Evolutionary conservation across 2,888 invertebrate species (phyloP), one percentile per base, ranked within the genome.

Genomic region (Pheosia tremula): DNA sequence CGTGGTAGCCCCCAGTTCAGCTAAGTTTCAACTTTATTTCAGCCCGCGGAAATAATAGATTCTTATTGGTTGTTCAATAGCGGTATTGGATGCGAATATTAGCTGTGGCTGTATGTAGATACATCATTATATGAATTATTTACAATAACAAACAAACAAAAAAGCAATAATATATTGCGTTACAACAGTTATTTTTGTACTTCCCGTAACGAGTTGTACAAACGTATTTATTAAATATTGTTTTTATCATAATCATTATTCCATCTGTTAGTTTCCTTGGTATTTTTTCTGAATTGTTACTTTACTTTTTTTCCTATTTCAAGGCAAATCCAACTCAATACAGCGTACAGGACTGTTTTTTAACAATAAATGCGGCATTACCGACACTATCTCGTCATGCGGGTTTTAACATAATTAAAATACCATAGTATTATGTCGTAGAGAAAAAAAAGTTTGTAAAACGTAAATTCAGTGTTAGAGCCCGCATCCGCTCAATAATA

Each of bases 401-500:
- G 56, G 56, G 56, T 56, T 45, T 24, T 45, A 56, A 56, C 24
- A 45, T 36, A 56, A 56, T 45, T 36, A 45, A 56, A 11, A 55
- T 53, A 53, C 39, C 38, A 11, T 55, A 36, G 4, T 55, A 39
- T 55, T 39, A 49, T 57, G 50, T 39, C 39, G 50, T 45, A 39
- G 4, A 39, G 10, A 50, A 55, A 24, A 24, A n/a, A 39, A 55
- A 41, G 56, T 41, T 52, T 3, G 52, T 52, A 13, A 45, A 45
- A 45, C 36, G n/a, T n/a, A 36, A 41, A 56, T 41, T 41, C 57
- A 49, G 38, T 38, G 58, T 52, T 38, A 39, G 50, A 50, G 13
- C 60, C 50, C 56, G 41, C 49, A 45, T 60, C 57, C 59, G 56
- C 52, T 45, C 56, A 60, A 58, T 52, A 60, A 56, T 45, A 36